These are phyloP conservation scores for Pseudomugil tenellus DNA, from an alignment of 2,797 vertebrate species.

Conservation along the genomic window DNA sequence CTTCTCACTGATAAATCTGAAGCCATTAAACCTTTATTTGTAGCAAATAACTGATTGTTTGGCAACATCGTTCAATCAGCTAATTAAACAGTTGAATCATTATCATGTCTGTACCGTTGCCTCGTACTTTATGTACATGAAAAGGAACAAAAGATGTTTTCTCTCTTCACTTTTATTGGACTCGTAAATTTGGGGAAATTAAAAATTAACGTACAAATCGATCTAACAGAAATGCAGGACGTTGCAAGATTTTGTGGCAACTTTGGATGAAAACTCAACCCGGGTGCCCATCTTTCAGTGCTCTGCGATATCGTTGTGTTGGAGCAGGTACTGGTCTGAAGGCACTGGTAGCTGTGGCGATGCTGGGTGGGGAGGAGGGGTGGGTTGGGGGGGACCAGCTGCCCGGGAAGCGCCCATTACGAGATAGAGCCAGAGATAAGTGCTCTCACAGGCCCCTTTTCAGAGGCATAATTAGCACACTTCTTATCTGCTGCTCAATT, in stretches of 20 bases:
- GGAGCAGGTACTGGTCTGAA: constrained; percentile 62
- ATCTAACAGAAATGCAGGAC: neutral
- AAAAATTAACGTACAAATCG: neutral
- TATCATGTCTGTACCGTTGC: neutral
- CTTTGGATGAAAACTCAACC: neutral
- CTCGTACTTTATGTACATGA: neutral
- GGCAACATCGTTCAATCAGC: neutral
- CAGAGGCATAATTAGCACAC: constrained; percentile 89
- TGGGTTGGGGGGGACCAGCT: constrained; percentile 79
- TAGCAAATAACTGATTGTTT: neutral
- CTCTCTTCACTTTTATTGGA: neutral
- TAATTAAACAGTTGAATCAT: neutral
- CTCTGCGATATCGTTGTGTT: constrained; percentile 39
- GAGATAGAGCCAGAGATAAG: constrained; percentile 89
- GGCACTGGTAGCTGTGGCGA: constrained; percentile 53
- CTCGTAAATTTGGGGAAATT: neutral
- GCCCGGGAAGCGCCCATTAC: constrained; percentile 88
- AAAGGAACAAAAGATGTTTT: neutral
- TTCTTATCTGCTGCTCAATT: constrained; percentile 89
- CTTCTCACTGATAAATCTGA: neutral
- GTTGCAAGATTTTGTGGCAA: too few relatives aligned
- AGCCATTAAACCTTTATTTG: neutral
- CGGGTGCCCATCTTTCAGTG: constrained; percentile 14
- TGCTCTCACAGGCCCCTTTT: constrained; percentile 89
- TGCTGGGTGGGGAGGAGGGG: constrained; percentile 62